Evolutionary conservation across 1,140 invertebrate genomes (phyloP), one percentile per base, ranked within the genome.

Genomic region (Hydropsyche tenuis): DNA sequence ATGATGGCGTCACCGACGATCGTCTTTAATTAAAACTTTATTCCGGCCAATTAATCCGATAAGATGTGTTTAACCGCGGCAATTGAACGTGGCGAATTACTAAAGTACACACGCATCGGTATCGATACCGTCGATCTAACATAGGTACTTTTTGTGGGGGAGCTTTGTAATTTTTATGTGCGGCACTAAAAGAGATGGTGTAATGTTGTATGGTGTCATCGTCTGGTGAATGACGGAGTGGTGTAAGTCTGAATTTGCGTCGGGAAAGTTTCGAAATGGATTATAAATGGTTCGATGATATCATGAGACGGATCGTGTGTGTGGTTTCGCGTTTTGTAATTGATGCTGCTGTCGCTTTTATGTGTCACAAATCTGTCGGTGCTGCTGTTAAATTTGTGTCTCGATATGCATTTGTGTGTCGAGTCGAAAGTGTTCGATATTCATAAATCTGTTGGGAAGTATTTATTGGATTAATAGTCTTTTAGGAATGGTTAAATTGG

Each of bases 31-130:
- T 70, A 56, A 51, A 42, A 70, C 51, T 25, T 70, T 60, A 70
- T 70, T 48, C 69, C 51, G 14, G 46, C 25, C 51, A 70, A 70
- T 70, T 70, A 60, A 70, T 60, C 53, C 20, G 69, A 70, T 60
- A 70, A 70, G 48, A 42, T 20, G 51, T 42, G 30, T 51, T 69
- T 69, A 70, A 37, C 51, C 16, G n/a, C 53, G 51, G 20, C 51
- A 70, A 70, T 70, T 70, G 53, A 53, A 56, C 69, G 69, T 70
- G 20, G 51, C 23, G 51, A 70, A 70, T 70, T 48, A 14, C 30
- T 37, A 37, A 37, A 37, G 30, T 37, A 37, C 30, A 51, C 48
- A 51, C 14, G 48, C 14, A 51, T 18, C 6, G 5, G n/a, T 37
- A 63, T 30, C 30, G 12, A 63, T 37, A 27, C 23, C 60, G n/a